Evolutionary conservation across 2,113 vertebrate species (phyloP).

Genomic region (Spilogale gracilis): DNA sequence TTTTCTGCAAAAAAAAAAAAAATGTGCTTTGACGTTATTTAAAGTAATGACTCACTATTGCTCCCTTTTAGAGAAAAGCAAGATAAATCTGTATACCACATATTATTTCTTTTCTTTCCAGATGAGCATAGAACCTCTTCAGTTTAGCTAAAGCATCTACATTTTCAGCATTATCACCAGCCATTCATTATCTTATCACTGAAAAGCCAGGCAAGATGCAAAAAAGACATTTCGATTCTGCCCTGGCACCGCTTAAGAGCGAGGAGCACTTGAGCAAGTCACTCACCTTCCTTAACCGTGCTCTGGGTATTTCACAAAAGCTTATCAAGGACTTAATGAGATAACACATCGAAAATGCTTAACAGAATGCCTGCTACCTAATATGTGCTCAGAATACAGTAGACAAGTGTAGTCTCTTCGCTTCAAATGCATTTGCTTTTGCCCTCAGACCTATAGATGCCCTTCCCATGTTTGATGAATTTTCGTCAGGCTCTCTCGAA

Average conservation of each 20-base stretch:
- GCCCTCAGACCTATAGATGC: background rate
- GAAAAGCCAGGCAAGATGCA: background rate
- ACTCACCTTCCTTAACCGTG: background rate
- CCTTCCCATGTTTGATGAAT: background rate
- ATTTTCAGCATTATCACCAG: background rate
- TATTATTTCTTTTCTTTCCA: conserved; percentile 81
- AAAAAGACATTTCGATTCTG: background rate
- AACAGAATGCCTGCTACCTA: background rate
- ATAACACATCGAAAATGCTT: background rate
- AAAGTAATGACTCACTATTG: conserved; percentile 84
- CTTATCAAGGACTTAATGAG: background rate
- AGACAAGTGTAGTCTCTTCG: background rate
- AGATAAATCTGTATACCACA: conserved; percentile 76
- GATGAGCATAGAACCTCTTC: conserved; percentile 74
- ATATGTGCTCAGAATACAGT: background rate
- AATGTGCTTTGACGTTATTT: conserved; percentile 79
- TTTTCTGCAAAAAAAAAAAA: conserved; percentile 68
- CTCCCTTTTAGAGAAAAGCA: conserved; percentile 82
- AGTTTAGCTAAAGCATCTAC: conserved; percentile 63
- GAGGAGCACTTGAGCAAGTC: background rate
- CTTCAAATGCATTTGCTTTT: background rate
- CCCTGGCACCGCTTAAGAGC: background rate
- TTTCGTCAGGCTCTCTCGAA: conserved; percentile 9
- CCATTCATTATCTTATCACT: background rate
- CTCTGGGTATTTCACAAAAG: background rate